Percentiles rank a stretch among this genome's conserved stretches.
Evolutionary conservation across 1,140 invertebrate genomes (phyloP).

Genomic region (Leptinotarsa lineolata): DNA sequence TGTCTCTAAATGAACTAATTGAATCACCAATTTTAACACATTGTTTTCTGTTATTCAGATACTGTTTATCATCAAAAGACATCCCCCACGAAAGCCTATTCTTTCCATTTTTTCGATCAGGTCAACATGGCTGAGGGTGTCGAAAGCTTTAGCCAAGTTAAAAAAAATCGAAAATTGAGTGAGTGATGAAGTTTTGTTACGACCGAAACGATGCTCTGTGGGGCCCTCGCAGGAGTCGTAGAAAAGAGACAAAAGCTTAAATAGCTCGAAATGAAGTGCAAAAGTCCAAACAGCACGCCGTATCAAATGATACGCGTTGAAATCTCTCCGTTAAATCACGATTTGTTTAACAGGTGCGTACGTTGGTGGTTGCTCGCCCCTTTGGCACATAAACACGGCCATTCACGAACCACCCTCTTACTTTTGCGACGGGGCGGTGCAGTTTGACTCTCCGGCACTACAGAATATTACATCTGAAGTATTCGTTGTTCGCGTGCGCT

Average conservation of each 20-base stretch:
- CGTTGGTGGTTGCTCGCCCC: constrained; percentile 24
- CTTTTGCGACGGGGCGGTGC: constrained; percentile 24
- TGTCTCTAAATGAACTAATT: too few relatives aligned
- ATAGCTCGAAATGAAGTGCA: constrained; percentile 18
- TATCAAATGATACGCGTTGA: constrained; percentile 38
- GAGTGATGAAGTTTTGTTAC: too few relatives aligned
- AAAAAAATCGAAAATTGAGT: too few relatives aligned
- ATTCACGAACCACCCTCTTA: constrained; percentile 29
- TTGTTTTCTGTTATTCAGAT: too few relatives aligned
- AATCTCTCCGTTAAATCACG: constrained; percentile 40
- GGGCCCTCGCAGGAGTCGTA: too few relatives aligned
- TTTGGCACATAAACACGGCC: constrained; percentile 25
- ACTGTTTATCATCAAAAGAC: too few relatives aligned
- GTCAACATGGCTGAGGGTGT: too few relatives aligned
- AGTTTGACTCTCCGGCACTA: constrained; percentile 39
- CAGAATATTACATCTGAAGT: constrained; percentile 45
- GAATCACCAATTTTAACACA: too few relatives aligned
- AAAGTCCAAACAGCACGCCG: constrained; percentile 14
- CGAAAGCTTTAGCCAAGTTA: too few relatives aligned
- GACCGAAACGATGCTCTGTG: too few relatives aligned
- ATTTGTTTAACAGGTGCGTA: constrained; percentile 40
- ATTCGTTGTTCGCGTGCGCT: constrained; percentile 28
- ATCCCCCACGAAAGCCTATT: too few relatives aligned
- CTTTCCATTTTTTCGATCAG: too few relatives aligned
- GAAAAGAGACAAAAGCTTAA: neutral